Conservation (phyloP, 1,140 invertebrate species). For the Pseudomyrmex gracilis region DNA sequence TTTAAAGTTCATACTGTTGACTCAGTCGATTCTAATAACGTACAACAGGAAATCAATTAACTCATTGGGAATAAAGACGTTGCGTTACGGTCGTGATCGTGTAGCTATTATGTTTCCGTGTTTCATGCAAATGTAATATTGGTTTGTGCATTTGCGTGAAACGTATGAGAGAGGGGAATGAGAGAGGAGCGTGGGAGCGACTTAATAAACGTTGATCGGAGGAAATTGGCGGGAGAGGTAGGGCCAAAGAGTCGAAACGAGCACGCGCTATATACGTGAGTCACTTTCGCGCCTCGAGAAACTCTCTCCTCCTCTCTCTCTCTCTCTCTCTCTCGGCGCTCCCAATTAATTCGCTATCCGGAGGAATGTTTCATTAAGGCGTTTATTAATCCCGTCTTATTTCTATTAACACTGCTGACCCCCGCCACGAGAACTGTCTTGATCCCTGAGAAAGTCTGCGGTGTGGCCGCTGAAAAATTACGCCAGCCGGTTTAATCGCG, state of each 20-base stretch:
- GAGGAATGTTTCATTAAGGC: conserved; percentile 79
- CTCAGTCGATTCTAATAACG: no score
- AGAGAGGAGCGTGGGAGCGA: conserved; percentile 63
- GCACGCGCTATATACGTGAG: conserved; percentile 65
- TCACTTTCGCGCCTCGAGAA: conserved; percentile 77
- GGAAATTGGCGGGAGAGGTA: conserved; percentile 68
- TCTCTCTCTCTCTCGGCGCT: conserved; percentile 44
- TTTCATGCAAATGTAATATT: conserved; percentile 49
- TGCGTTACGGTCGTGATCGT: background rate
- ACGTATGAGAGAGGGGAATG: background rate
- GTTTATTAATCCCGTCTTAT: conserved; percentile 81
- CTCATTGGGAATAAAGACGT: background rate
- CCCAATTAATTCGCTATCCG: conserved; percentile 78
- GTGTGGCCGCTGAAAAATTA: conserved; percentile 65
- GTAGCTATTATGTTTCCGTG: conserved; percentile 1
- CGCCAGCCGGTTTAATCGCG: conserved; percentile 65
- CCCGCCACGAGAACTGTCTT: conserved; percentile 69
- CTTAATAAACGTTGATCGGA: conserved; percentile 74
- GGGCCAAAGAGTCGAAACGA: conserved; percentile 61
- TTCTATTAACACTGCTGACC: conserved; percentile 80
- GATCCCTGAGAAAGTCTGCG: conserved; percentile 71
- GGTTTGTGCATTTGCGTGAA: background rate
- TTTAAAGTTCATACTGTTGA: background rate
- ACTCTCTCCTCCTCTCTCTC: conserved; percentile 39
- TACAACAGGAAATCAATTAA: background rate